phyloP scores from a whole-genome alignment of 2,113 vertebrate species.

The Climacteris rufus region DNA sequence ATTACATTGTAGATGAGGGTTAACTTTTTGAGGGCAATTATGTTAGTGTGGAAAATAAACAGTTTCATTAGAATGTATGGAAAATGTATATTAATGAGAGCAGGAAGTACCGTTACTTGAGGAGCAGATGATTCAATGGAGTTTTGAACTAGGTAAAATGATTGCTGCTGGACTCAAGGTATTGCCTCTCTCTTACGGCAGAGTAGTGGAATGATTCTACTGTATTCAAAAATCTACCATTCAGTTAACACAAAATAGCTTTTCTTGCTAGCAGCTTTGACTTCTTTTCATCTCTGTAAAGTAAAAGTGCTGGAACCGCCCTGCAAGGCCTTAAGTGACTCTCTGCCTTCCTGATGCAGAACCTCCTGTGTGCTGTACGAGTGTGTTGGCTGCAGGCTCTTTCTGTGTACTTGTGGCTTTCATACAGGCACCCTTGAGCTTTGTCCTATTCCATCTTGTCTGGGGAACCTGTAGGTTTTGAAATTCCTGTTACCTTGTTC shows the following conservation, averaged over 20 bases:
- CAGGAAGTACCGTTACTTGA: neutral
- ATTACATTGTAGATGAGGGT: neutral
- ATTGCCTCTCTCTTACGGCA: neutral
- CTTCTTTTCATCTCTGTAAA: neutral
- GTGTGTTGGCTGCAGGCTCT: neutral
- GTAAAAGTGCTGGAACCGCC: neutral
- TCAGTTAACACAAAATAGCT: neutral
- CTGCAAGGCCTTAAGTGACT: neutral
- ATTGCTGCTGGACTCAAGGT: neutral
- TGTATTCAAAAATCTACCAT: neutral
- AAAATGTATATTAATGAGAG: neutral
- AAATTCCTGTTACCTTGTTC: neutral
- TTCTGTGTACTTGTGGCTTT: neutral
- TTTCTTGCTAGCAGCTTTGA: neutral
- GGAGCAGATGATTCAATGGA: neutral
- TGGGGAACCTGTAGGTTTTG: neutral
- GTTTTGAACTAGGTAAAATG: neutral
- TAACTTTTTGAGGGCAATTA: neutral
- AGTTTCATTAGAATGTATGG: neutral
- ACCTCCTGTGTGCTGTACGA: rapidly evolving
- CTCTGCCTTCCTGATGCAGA: neutral
- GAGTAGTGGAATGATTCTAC: neutral
- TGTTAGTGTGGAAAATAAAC: neutral
- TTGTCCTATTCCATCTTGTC: neutral
- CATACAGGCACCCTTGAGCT: neutral